Base-by-base conservation (phyloP, 23 tunicate species). In the Aplidium turbinatum region DNA sequence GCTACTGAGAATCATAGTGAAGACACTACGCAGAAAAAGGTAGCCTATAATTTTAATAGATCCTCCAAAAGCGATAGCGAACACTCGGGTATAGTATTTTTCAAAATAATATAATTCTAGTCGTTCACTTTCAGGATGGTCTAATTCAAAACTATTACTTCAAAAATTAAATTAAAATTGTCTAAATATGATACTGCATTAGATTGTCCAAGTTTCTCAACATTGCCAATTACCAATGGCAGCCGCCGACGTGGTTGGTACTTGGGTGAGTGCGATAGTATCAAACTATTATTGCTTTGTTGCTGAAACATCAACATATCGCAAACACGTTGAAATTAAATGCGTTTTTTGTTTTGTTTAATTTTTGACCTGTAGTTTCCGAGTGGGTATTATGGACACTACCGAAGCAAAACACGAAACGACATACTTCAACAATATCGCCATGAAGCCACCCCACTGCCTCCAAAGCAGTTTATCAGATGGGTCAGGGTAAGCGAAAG, bases 331-430 rank as follows among this genome's bases (percentile, higher is more conserved):
- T 54, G 21, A 54, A 5, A 25, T 54, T 54, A 6, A n/a, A 54
- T n/a, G 23, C 48, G 13, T 9, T 60, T 60, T 9, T 54, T 18
- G 21, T 25, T n/a, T 22, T n/a, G 9, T 9, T 54, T 30, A 26
- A 4, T 29, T 62, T 62, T 62, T 39, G n/a, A 21, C 3, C 58
- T 87, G 25, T 62, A 88, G 96, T 82, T 72, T 76, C 96, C 96
- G 16, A 62, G 75, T n/a, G 96, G 96, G 25, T 88, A 88, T 69
- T 88, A 75, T 75, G 96, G 96, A 13, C 96, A 88, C 52, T 82
- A 68, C 35, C 73, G 96, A 48, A 88, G 96, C 83, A 75, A 75
- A 58, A 88, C 96, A 1, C 62, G 96, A 32, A 88, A 88, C 35
- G 96, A 88, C 51, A 88, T 88, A 28, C 38, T 88, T 4, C 96